phyloP scores from a whole-genome alignment of 2,888 invertebrate genomes.

The Eubasilissa splendida region DNA sequence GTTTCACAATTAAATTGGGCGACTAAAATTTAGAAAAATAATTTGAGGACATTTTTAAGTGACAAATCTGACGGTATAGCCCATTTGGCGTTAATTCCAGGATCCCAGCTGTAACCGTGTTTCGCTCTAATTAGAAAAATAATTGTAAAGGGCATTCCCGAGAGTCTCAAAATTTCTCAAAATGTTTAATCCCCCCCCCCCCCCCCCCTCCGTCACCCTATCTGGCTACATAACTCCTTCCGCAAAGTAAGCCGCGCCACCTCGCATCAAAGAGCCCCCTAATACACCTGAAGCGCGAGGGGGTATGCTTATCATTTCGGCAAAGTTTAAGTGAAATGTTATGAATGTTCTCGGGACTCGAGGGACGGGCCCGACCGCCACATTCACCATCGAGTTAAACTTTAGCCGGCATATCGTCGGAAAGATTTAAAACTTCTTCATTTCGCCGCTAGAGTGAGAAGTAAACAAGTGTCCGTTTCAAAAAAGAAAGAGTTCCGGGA shows the following conservation, averaged over 20 bases:
- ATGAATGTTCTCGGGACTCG: conserved; percentile 26
- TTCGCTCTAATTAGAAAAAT: too few species aligned
- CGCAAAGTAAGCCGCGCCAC: too few species aligned
- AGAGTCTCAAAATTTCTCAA: too few species aligned
- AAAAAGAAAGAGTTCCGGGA: conserved; percentile 49
- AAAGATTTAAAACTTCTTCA: conserved; percentile 50
- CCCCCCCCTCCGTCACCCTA: too few species aligned
- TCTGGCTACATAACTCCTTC: background rate
- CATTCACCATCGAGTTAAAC: conserved; percentile 27
- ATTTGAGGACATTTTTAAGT: too few species aligned
- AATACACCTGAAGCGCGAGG: conserved; percentile 7
- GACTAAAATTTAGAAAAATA: too few species aligned
- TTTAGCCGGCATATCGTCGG: conserved; percentile 15
- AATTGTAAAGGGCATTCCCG: too few species aligned
- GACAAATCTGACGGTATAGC: too few species aligned
- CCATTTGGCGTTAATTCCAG: too few species aligned
- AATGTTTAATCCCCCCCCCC: too few species aligned
- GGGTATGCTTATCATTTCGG: conserved; percentile 20
- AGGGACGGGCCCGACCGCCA: background rate
- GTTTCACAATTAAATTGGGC: too few species aligned
- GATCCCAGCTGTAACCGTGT: too few species aligned
- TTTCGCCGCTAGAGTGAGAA: conserved; percentile 22
- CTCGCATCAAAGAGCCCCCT: background rate
- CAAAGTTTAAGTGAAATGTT: conserved; percentile 42
- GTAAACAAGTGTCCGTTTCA: conserved; percentile 53